These are phyloP conservation scores for Phrixothrix hirtus DNA, from an alignment of 2,888 invertebrate species.

Conservation along the genomic window DNA sequence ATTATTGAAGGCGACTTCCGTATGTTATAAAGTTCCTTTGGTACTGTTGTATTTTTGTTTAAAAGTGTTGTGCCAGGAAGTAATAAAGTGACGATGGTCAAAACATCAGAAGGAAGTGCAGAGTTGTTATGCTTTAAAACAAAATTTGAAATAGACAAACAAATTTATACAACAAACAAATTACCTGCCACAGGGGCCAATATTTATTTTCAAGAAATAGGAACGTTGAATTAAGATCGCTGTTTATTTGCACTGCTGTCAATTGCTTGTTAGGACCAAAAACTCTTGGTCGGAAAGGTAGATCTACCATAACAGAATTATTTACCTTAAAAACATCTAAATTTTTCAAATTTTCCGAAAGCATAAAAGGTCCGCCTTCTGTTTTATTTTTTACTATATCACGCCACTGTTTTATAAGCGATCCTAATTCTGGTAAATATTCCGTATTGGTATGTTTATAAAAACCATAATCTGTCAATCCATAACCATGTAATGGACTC, in stretches of 20 bases:
- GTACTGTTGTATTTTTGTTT: conserved; percentile 37
- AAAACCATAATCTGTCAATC: conserved; percentile 61
- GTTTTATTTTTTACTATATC: conserved; percentile 63
- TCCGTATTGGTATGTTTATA: conserved; percentile 67
- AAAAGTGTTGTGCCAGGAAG: conserved; percentile 75
- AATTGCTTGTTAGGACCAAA: conserved; percentile 42
- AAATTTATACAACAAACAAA: background rate
- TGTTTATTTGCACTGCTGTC: conserved; percentile 34
- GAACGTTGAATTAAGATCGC: conserved; percentile 44
- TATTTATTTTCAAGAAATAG: conserved; percentile 44
- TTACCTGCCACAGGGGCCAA: conserved; percentile 62
- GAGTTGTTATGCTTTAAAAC: conserved; percentile 37
- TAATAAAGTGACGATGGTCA: conserved; percentile 72
- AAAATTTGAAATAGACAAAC: background rate
- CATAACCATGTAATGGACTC: conserved; percentile 4
- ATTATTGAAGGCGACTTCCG: conserved; percentile 64
- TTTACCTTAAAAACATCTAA: conserved; percentile 50
- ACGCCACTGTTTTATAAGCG: conserved; percentile 67
- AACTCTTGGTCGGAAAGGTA: conserved; percentile 49
- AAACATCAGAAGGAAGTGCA: conserved; percentile 52
- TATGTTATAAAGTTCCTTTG: conserved; percentile 54
- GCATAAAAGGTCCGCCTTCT: conserved; percentile 50
- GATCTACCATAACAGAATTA: conserved; percentile 50
- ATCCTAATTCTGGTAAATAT: conserved; percentile 64
- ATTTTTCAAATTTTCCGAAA: conserved; percentile 47